Evolutionary conservation across 2,888 invertebrate species (phyloP), one percentile per base, ranked within the genome.

Genomic region (Tuta absoluta): DNA sequence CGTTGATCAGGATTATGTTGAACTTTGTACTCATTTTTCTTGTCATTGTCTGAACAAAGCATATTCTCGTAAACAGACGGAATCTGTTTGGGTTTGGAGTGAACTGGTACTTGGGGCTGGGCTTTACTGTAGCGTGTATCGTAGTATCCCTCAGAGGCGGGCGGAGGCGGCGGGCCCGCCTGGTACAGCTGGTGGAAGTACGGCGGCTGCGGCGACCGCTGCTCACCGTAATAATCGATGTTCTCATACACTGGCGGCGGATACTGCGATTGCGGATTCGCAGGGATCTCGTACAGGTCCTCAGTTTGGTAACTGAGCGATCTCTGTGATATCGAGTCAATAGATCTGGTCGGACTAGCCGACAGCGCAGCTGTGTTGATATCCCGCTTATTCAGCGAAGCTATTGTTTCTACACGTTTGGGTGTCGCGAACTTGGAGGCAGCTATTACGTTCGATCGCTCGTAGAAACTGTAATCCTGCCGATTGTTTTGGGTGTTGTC

Each of bases 341-440:
- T 84, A 65, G 94, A 94, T 71, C 93, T 92, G 49, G 94, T 93
- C 33, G 94, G 94, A 74, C 94, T 94, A n/a, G 84, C 78, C 21
- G 90, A 86, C 63, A 90, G 69, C 48, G 87, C 86, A 65, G 85
- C 72, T 62, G 84, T 84, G 74, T 86, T 88, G 75, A 85, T 85
- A 75, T 88, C 86, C 62, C 87, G 85, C 79, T 89, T 88, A 75
- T 83, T 87, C 72, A 83, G 81, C 72, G 92, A 86, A 65, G 92
- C 92, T 68, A 94, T 92, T 62, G 93, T 93, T 77, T 95, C 95
- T 10, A 95, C 93, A 70, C 94, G 93, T 79, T 95, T 96, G 62
- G 95, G 95, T 45, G 95, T 95, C 53, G 95, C 95, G 80, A 95
- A 96, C 80, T 96, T 95, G 11, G 95, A 95, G 60, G 95, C 94